These are phyloP conservation scores for Papilio glaucus DNA, from an alignment of 1,140 invertebrate species.

Conservation along the genomic window DNA sequence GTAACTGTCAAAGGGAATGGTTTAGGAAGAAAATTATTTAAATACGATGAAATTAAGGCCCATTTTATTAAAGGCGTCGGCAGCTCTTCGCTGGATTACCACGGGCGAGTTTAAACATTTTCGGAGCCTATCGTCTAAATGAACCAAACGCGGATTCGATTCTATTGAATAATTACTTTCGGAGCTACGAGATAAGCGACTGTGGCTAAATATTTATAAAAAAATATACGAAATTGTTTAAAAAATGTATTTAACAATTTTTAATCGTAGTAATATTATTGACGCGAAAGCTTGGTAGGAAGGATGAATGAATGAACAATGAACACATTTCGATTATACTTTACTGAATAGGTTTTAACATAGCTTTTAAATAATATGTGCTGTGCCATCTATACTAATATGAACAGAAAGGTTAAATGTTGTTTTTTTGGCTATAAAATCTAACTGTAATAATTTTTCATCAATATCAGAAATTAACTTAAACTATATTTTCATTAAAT, in stretches of 20 bases:
- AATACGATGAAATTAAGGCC: conserved; percentile 18
- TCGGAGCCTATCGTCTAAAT: conserved; percentile 44
- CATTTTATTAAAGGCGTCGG: conserved; percentile 24
- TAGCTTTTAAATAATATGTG: too few relatives aligned
- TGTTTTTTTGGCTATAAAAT: too few relatives aligned
- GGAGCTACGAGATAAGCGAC: conserved; percentile 41
- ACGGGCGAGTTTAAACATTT: conserved; percentile 36
- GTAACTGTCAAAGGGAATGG: conserved; percentile 17
- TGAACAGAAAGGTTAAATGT: too few relatives aligned
- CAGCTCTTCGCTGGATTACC: conserved; percentile 9
- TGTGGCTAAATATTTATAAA: not conserved
- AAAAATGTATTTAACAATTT: not conserved
- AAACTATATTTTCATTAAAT: too few relatives aligned
- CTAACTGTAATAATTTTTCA: too few relatives aligned
- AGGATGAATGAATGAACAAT: too few relatives aligned
- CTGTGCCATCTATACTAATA: too few relatives aligned
- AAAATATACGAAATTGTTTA: not conserved
- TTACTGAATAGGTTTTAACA: too few relatives aligned
- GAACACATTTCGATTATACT: too few relatives aligned
- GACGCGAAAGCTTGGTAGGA: too few relatives aligned
- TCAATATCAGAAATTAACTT: too few relatives aligned
- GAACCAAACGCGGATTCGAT: conserved; percentile 54
- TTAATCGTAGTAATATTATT: too few relatives aligned
- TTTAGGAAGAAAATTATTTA: conserved; percentile 24
- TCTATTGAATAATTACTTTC: conserved; percentile 51